These are phyloP conservation scores for Pseudorhiza aurosa DNA, from an alignment of 30 jellyfish, hydroid and myxozoan genomes.

Conservation along the genomic window DNA sequence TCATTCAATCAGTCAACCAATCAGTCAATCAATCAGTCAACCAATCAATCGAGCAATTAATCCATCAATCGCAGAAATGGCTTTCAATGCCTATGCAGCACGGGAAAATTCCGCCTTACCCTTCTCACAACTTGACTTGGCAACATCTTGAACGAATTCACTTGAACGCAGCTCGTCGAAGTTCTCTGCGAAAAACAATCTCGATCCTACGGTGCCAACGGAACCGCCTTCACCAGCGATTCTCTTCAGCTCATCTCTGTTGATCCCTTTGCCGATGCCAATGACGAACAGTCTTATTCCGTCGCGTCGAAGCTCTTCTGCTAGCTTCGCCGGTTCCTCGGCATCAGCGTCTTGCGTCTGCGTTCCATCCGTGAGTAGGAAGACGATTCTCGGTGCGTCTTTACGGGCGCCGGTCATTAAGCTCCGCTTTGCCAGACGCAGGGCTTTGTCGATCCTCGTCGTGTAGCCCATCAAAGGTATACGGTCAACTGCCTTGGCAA, in stretches of 20 bases:
- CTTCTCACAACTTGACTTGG: conserved; percentile 21
- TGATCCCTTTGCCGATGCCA: conserved; percentile 84
- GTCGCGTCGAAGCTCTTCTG: conserved; percentile 58
- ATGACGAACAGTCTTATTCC: conserved; percentile 67
- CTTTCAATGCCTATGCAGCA: too few relatives aligned
- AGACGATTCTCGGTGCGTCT: conserved; percentile 60
- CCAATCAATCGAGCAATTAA: too few relatives aligned
- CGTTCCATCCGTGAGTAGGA: conserved; percentile 86
- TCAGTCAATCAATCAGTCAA: too few relatives aligned
- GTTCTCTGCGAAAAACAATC: conserved; percentile 48
- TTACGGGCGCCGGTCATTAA: conserved; percentile 67
- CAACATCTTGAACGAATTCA: conserved; percentile 33
- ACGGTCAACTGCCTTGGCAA: conserved; percentile 70
- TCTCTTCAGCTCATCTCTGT: conserved; percentile 61
- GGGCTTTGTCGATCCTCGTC: conserved; percentile 88
- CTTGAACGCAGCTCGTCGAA: conserved; percentile 62
- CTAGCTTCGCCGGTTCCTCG: conserved; percentile 65
- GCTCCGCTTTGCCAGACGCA: conserved; percentile 65
- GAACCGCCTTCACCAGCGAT: conserved; percentile 78
- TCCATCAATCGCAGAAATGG: too few relatives aligned
- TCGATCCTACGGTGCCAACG: neutral
- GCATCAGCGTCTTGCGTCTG: conserved; percentile 81
- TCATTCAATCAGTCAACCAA: too few relatives aligned
- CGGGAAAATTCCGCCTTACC: too few relatives aligned
- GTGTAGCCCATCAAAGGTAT: conserved; percentile 80